These are phyloP conservation scores for Sitophilus oryzae DNA, from an alignment of 1,140 invertebrate species.

Conservation along the genomic window DNA sequence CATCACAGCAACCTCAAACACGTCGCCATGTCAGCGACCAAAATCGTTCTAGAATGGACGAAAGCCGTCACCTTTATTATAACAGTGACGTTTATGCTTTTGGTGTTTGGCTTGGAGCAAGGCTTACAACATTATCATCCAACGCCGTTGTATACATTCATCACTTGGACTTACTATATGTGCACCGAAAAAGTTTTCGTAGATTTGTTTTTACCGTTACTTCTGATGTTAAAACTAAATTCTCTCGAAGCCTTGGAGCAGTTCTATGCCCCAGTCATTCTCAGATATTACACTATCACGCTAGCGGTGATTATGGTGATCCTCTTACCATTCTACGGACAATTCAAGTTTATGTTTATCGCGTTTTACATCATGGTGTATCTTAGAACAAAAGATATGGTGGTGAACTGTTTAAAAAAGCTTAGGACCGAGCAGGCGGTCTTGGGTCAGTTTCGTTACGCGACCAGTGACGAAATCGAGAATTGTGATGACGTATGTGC, in stretches of 20 bases:
- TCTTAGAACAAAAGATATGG: conserved; percentile 57
- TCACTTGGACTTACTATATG: conserved; percentile 65
- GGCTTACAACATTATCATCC: conserved; percentile 68
- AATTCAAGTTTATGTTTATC: conserved; percentile 53
- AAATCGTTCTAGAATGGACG: conserved; percentile 75
- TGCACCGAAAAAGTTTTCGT: conserved; percentile 68
- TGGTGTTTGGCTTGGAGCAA: conserved; percentile 69
- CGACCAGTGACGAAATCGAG: conserved; percentile 57
- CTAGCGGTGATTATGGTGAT: conserved; percentile 51
- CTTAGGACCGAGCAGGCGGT: conserved; percentile 55
- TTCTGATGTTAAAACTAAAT: conserved; percentile 54
- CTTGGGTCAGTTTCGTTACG: conserved; percentile 58
- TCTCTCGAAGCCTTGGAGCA: conserved; percentile 60
- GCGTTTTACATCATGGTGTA: conserved; percentile 63
- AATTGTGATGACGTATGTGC: conserved; percentile 69
- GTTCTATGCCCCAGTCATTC: conserved; percentile 59
- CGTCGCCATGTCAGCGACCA: conserved; percentile 73
- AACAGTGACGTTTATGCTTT: conserved; percentile 69
- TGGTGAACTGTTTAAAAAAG: conserved; percentile 49
- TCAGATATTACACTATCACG: conserved; percentile 51
- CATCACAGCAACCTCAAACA: conserved; percentile 67
- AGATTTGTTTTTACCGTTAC: conserved; percentile 53
- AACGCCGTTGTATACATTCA: conserved; percentile 54
- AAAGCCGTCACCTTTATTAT: conserved; percentile 75
- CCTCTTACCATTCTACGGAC: conserved; percentile 49